These are phyloP conservation scores for Bombus huntii DNA, from an alignment of 1,140 invertebrate species.

Conservation along the genomic window DNA sequence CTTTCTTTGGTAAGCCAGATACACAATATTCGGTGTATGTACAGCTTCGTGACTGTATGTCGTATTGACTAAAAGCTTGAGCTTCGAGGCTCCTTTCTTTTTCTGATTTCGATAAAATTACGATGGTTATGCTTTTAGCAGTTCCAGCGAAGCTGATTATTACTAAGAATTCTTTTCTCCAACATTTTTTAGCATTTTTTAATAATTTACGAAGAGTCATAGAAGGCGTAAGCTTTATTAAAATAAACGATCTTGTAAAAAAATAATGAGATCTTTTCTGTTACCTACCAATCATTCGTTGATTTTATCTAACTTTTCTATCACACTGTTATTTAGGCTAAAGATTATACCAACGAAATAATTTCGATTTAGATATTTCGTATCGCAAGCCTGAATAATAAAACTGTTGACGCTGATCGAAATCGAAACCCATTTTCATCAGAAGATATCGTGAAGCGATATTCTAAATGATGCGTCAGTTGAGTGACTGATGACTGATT, in stretches of 20 bases:
- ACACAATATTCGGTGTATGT: too few relatives aligned
- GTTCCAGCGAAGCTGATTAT: neutral
- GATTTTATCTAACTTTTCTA: neutral
- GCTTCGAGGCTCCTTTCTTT: neutral
- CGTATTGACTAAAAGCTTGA: neutral
- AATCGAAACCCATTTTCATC: neutral
- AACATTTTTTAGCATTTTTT: neutral
- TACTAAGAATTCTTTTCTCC: too few relatives aligned
- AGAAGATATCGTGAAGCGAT: neutral
- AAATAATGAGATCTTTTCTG: neutral
- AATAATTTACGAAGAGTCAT: neutral
- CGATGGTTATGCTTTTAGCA: neutral
- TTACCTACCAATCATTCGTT: neutral
- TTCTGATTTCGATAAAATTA: neutral
- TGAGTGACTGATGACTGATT: slow-evolving; percentile 34
- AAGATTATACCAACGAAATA: too few relatives aligned
- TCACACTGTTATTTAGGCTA: too few relatives aligned
- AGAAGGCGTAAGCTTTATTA: accelerated
- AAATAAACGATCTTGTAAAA: neutral
- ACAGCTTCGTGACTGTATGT: neutral
- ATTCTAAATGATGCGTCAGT: neutral
- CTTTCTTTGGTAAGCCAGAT: too few relatives aligned
- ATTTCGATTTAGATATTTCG: neutral
- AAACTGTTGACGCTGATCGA: neutral
- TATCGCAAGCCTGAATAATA: too few relatives aligned